These are phyloP conservation scores for Buteo buteo DNA, from an alignment of 2,113 vertebrate genomes.

Conservation along the genomic window DNA sequence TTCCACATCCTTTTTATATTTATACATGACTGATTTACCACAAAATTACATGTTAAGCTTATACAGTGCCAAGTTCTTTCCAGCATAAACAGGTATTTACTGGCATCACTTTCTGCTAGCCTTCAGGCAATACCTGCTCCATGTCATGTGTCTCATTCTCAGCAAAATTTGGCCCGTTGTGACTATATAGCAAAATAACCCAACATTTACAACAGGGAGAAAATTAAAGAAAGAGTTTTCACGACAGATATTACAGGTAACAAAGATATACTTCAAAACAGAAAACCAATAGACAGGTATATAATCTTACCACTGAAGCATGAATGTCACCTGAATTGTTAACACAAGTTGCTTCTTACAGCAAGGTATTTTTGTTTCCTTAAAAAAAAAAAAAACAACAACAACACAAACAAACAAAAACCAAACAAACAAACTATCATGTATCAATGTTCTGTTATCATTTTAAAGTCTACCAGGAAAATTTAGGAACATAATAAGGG, in stretches of 20 bases:
- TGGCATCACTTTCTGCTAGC: background rate
- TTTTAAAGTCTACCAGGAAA: background rate
- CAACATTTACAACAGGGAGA: background rate
- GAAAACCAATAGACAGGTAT: background rate
- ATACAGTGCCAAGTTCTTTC: background rate
- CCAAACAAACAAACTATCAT: no score
- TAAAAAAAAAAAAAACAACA: background rate
- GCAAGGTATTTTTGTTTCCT: background rate
- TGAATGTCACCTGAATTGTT: background rate
- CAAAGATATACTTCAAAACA: background rate
- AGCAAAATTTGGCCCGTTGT: background rate
- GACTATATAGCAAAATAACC: background rate
- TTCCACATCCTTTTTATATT: background rate
- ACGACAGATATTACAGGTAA: background rate
- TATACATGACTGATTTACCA: background rate
- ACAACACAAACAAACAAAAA: background rate
- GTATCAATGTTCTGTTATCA: background rate
- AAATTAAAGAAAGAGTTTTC: background rate
- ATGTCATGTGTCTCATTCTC: background rate
- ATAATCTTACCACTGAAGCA: constrained; percentile 52
- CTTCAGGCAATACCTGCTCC: background rate
- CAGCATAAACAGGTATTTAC: background rate
- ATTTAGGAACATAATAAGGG: background rate
- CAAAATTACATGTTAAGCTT: background rate
- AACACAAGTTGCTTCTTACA: background rate